Percentiles rank a stretch among this genome's conserved stretches.
Evolutionary conservation across 92 coral and sea anemone species (phyloP).

Genomic region (Galaxea fascicularis): DNA sequence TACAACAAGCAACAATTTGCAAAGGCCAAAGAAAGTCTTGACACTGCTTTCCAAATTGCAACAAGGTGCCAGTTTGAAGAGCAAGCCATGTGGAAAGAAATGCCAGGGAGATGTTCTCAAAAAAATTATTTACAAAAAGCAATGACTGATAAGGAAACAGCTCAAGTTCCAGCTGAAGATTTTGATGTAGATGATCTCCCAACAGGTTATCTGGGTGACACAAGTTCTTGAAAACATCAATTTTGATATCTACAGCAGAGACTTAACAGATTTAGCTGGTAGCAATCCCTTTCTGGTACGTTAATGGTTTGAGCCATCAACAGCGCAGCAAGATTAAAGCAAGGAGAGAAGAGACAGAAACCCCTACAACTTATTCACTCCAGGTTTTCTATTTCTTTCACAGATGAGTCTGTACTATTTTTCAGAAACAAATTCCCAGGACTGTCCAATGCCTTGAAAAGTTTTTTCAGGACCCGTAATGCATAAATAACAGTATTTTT

Average conservation of each 20-base stretch:
- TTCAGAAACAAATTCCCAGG: too few relatives aligned
- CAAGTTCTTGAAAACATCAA: constrained; percentile 45
- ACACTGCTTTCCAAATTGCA: constrained; percentile 58
- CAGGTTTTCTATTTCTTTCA: too few relatives aligned
- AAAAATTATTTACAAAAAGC: neutral
- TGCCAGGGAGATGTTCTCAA: constrained; percentile 24
- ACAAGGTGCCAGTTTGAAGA: constrained; percentile 56
- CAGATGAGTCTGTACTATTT: too few relatives aligned
- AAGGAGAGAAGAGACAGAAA: too few relatives aligned
- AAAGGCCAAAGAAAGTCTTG: constrained; percentile 70
- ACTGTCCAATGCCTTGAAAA: too few relatives aligned
- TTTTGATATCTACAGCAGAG: neutral
- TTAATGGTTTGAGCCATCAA: too few relatives aligned
- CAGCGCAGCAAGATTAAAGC: too few relatives aligned
- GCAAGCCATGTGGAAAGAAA: constrained; percentile 55
- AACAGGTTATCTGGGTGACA: constrained; percentile 72
- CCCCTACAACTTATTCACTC: too few relatives aligned
- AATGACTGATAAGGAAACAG: neutral
- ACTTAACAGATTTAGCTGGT: too few relatives aligned
- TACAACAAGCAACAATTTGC: constrained; percentile 52
- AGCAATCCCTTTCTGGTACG: too few relatives aligned
- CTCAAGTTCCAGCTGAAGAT: neutral
- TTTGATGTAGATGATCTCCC: constrained; percentile 28
- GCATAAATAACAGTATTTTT: too few relatives aligned
- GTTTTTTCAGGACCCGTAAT: too few relatives aligned